Conservation (phyloP, 2,797 vertebrate species). For the Orientallactaga sibirica region DNA sequence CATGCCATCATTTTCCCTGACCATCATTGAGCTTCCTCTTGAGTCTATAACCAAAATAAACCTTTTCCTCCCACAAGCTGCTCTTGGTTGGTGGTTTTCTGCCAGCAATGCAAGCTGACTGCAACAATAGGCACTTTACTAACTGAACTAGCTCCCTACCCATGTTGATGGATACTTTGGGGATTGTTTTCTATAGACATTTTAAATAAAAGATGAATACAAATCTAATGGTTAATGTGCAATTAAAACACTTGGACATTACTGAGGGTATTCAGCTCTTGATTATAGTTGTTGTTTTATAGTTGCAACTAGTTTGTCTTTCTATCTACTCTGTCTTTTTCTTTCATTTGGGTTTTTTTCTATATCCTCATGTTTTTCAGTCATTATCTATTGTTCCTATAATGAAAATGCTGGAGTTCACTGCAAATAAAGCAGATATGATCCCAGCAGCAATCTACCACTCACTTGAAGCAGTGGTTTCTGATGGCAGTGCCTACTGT, state of each 20-base stretch:
- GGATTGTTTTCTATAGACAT: slow-evolving; percentile 18
- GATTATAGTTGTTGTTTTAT: slow-evolving; percentile 46
- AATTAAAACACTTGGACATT: slow-evolving; percentile 41
- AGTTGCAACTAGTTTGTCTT: background rate
- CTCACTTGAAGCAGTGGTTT: background rate
- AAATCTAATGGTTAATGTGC: slow-evolving; percentile 18
- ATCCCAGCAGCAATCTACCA: background rate
- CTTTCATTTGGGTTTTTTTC: slow-evolving; percentile 23
- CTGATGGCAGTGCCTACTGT: background rate
- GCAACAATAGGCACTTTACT: no score
- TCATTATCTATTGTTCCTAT: slow-evolving; percentile 4
- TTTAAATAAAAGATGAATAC: slow-evolving; percentile 42
- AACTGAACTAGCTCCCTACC: no score
- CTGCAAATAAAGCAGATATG: background rate
- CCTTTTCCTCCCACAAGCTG: no score
- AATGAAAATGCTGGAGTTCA: background rate
- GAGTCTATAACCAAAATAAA: no score
- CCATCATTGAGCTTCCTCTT: no score
- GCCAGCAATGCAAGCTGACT: no score
- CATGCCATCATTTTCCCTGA: no score
- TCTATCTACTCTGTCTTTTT: slow-evolving; percentile 18
- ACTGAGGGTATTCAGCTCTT: slow-evolving; percentile 42
- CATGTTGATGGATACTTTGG: slow-evolving; percentile 2
- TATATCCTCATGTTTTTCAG: background rate
- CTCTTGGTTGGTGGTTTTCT: no score